These are phyloP conservation scores for Smittia aterrima DNA, from an alignment of 2,888 invertebrate genomes.

Conservation along the genomic window DNA sequence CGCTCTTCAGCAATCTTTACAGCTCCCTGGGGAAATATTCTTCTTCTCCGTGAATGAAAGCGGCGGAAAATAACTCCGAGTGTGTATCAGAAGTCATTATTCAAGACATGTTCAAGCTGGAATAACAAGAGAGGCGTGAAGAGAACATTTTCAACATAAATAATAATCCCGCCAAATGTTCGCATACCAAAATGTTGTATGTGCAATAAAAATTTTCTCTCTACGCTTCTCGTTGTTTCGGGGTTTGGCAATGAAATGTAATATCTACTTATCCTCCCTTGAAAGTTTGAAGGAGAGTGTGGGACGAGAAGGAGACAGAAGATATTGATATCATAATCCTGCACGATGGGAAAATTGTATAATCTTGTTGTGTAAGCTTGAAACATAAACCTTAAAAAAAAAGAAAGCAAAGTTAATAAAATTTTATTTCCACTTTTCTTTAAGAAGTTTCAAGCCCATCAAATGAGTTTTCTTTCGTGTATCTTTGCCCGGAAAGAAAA, in stretches of 20 bases:
- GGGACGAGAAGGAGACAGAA: not conserved
- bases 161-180: not conserved
- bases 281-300: not conserved
- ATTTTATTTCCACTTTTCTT: not conserved
- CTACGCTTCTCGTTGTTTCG: not conserved
- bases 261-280: not conserved
- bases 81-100: not conserved
- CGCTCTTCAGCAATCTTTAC: too few species aligned
- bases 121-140: conserved; percentile 8
- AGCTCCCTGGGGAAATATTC: too few species aligned
- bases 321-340: conserved; percentile 1
- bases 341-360: conserved; percentile 4
- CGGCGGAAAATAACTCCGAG: not conserved
- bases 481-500: not conserved
- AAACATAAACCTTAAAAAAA: conserved; percentile 2
- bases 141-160: not conserved
- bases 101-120: conserved; percentile 3
- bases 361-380: not conserved
- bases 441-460: not conserved
- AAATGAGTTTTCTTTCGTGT: not conserved
- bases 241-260: not conserved
- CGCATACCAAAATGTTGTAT: conserved; percentile 2
- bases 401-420: not conserved
- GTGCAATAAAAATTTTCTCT: not conserved
- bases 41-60: not conserved